Evolutionary conservation across 2,113 vertebrate genomes (phyloP), one percentile per base, ranked within the genome.

Genomic region (Synodontis membranacea): DNA sequence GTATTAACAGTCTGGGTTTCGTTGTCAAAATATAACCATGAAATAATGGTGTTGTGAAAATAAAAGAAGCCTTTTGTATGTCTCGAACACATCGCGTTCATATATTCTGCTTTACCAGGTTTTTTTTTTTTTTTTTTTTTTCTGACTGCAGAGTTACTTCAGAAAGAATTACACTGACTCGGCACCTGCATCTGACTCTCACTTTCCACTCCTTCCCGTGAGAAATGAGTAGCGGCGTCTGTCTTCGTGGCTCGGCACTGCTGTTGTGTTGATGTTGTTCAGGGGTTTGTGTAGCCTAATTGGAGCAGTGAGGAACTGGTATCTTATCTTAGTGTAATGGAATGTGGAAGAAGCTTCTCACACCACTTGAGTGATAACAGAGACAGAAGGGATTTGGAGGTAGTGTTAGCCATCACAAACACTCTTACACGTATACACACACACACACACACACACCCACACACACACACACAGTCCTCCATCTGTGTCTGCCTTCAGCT

Each of bases 291-390:
- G 68, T 37, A 44, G 86, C 56, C 80, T 87, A 78, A 83, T 74
- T 86, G 80, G 80, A 79, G 75, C 12, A 44, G 79, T 15, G 39
- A 81, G 50, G 80, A 74, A 39, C 66, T 50, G 54, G 23, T 72
- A 79, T 58, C 82, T 88, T 85, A 88, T 88, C 86, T 64, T 52
- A 31, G 66, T 52, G 68, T 82, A 81, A 85, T 82, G 87, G 87
- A 58, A 80, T 56, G 80, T 75, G 84, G 79, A 66, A 81, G 84
- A 84, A 84, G 86, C 80, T 86, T 84, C 84, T 88, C 60, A 85
- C 39, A 78, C 46, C n/a, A 28, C 83, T 83, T 80, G 82, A 66
- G 37, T 66, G 75, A 82, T 87, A 88, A 83, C 75, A 72, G 48
- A 62, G 75, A 84, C 64, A 88, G 66, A 46, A 54, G 78, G 52